These are phyloP conservation scores for Drosophila buzzatii DNA, from an alignment of 2,888 invertebrate species.

Conservation along the genomic window DNA sequence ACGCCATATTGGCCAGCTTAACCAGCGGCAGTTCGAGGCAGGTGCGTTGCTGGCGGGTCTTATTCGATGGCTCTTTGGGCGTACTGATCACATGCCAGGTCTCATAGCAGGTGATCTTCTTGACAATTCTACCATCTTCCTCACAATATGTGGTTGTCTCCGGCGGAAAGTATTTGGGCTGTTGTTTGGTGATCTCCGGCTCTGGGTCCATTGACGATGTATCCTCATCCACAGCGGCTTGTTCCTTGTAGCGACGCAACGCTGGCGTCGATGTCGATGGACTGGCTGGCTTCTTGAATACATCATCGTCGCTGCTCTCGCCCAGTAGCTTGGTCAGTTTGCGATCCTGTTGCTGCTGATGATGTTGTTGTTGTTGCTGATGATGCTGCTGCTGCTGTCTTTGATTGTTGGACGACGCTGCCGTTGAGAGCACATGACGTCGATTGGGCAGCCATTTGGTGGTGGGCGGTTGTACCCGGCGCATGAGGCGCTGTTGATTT, in stretches of 20 bases:
- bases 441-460: slow-evolving; percentile 32
- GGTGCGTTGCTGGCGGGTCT: slow-evolving; percentile 72
- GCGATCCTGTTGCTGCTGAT: slow-evolving; percentile 32
- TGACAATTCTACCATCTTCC: slow-evolving; percentile 83
- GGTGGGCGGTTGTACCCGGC: slow-evolving; percentile 23
- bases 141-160: slow-evolving; percentile 83
- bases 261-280: slow-evolving; percentile 26
- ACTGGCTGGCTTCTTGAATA: slow-evolving; percentile 65
- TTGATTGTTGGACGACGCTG: slow-evolving; percentile 34
- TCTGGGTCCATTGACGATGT: background rate
- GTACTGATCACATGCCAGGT: slow-evolving; percentile 85
- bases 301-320: slow-evolving; percentile 52
- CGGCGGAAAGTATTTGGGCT: slow-evolving; percentile 64
- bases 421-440: slow-evolving; percentile 50
- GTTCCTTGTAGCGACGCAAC: slow-evolving; percentile 64
- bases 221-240: slow-evolving; percentile 24
- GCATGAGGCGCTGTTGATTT: slow-evolving; percentile 23
- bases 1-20: slow-evolving; percentile 81
- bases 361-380: slow-evolving; percentile 30
- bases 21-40: slow-evolving; percentile 82
- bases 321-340: slow-evolving; percentile 52
- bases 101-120: slow-evolving; percentile 85
- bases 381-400: slow-evolving; percentile 32
- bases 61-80: slow-evolving; percentile 58
- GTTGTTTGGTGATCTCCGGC: slow-evolving; percentile 13